Conservation (phyloP, 2,888 invertebrate genomes). For the Nomada fabriciana region DNA sequence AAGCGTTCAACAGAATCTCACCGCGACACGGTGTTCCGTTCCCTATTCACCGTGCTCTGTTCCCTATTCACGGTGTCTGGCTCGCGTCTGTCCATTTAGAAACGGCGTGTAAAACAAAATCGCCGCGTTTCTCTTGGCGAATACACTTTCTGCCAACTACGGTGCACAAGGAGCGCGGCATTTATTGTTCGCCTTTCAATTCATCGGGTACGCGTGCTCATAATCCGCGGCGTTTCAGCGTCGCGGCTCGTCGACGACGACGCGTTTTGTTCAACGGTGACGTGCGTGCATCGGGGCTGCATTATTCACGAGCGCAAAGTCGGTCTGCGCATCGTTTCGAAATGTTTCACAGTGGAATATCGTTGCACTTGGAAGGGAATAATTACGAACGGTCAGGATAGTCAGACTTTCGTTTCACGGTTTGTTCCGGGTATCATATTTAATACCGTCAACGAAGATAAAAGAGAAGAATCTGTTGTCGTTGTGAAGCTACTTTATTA, state of each 20-base stretch:
- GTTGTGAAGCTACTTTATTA: too few species aligned
- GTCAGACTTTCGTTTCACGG: too few species aligned
- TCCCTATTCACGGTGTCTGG: background rate
- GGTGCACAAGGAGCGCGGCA: slow-evolving; percentile 29
- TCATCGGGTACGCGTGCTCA: slow-evolving; percentile 48
- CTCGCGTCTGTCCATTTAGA: slow-evolving; percentile 4
- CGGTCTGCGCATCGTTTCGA: background rate
- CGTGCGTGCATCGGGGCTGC: slow-evolving; percentile 37
- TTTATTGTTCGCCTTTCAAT: slow-evolving; percentile 51
- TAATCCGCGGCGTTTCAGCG: slow-evolving; percentile 51
- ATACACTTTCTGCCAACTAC: slow-evolving; percentile 38
- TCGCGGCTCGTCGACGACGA: slow-evolving; percentile 45
- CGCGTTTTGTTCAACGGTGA: slow-evolving; percentile 54
- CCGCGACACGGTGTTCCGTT: background rate
- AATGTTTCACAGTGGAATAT: background rate
- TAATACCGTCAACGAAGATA: too few species aligned
- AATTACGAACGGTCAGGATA: too few species aligned
- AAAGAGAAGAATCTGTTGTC: too few species aligned
- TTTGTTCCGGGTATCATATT: too few species aligned
- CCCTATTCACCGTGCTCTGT: too few species aligned
- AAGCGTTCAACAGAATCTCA: background rate
- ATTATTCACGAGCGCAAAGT: slow-evolving; percentile 26
- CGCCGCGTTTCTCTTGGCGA: slow-evolving; percentile 14
- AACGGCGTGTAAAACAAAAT: slow-evolving; percentile 39
- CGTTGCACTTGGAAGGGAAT: background rate